Evolutionary conservation across 2,797 vertebrate species (phyloP).

Genomic region (Myotis daubentonii): DNA sequence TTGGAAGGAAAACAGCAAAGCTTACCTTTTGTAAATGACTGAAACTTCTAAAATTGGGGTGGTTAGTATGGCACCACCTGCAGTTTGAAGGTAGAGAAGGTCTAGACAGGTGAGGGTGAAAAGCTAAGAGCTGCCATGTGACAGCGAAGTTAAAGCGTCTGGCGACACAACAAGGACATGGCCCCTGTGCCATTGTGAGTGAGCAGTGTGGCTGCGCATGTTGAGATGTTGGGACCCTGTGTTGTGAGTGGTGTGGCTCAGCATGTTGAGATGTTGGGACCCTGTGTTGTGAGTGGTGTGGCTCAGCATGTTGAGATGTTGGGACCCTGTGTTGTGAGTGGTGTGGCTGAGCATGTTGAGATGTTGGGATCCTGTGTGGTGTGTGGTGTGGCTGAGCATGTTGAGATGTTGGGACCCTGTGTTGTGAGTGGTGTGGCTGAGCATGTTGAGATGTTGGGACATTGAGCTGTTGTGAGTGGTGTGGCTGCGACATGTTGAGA

Average conservation of each 20-base stretch:
- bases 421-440: too few relatives aligned
- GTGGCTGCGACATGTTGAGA: too few relatives aligned
- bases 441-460: too few relatives aligned
- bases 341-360: too few relatives aligned
- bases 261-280: not conserved
- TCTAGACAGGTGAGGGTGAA: not conserved
- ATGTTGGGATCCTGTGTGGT: not conserved
- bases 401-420: too few relatives aligned
- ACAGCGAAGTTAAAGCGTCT: not conserved
- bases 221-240: too few relatives aligned
- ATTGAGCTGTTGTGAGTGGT: too few relatives aligned
- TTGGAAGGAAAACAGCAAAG: not conserved
- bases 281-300: too few relatives aligned
- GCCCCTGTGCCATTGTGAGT: not conserved
- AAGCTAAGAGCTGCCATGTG: not conserved
- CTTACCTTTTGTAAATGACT: not conserved
- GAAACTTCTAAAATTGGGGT: not conserved
- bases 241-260: not conserved
- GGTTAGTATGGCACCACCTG: not conserved
- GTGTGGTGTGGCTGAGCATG: too few relatives aligned
- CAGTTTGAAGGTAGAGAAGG: not conserved
- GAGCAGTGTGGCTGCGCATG: not conserved
- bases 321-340: not conserved
- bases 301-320: too few relatives aligned
- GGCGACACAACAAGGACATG: not conserved